Evolutionary conservation across 2,888 invertebrate genomes (phyloP), one percentile per base, ranked within the genome.

Genomic region (Merodon equestris): DNA sequence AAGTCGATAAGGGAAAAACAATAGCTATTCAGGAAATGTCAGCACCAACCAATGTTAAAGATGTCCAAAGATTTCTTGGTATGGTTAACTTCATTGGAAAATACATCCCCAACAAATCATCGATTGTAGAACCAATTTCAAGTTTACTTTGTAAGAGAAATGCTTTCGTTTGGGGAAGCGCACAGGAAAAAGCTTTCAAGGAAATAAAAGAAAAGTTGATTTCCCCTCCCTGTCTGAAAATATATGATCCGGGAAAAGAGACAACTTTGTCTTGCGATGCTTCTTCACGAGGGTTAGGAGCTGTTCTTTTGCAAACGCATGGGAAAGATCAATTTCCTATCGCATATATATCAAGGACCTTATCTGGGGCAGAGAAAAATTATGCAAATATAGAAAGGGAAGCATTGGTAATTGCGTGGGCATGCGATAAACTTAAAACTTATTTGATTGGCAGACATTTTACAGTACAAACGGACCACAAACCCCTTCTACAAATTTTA

Each of bases 381-480:
- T 57, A 57, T 45, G 45, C 57, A 45, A 57, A 57, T 12, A 57
- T 45, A 34, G 57, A 57, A 57, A 45, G 45, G 36, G 57, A 57
- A 45, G 45, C 45, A 45, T 45, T 57, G 14, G n/a, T n/a, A n/a
- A n/a, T n/a, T n/a, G 45, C 57, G 45, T 57, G 57, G 57, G 57
- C 13, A 19, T 47, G 40, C 18, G 14, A 48, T 18, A 54, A 54
- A 54, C 36, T 53, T 36, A 53, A 53, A 36, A 36, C 51, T 15
- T 54, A 40, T 54, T 54, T 54, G n/a, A 54, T 54, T 1, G 54
- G 54, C 3, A 45, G 57, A 44, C n/a, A 34, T 57, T 45, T 57
- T 45, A 45, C 57, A 12, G 38, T 60, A 3, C 48, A 60, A 36
- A 48, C 38, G 38, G 58, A 48, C 17, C 58, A 60, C 13, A 60